Percentiles rank a stretch among this genome's conserved stretches.
Evolutionary conservation across 2,113 vertebrate species (phyloP).

Genomic region (Peromyscus californicus): DNA sequence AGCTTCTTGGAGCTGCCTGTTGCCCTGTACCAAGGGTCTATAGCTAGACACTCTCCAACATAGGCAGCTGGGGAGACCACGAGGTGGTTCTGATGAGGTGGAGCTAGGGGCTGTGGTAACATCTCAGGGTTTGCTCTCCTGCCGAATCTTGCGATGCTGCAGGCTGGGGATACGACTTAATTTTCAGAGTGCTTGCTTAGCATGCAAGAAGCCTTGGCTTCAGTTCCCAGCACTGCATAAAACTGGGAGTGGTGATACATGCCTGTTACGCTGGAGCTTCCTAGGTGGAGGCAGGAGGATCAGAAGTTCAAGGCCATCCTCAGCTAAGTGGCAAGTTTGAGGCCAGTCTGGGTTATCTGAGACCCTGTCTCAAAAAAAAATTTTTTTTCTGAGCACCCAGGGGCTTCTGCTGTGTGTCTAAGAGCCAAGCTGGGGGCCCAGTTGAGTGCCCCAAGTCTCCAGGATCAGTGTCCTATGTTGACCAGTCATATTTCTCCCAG

Average conservation of each 20-base stretch:
- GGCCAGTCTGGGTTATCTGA: neutral
- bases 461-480: neutral
- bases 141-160: neutral
- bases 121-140: neutral
- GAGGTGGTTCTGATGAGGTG: accelerated
- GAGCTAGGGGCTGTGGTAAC: neutral
- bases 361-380: neutral
- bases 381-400: no score
- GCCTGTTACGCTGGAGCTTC: neutral
- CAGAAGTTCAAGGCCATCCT: neutral
- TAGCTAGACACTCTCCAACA: neutral
- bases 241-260: neutral
- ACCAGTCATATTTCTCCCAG: neutral
- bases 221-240: neutral
- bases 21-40: neutral
- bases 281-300: neutral
- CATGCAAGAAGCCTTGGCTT: neutral
- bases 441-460: no score
- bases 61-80: neutral
- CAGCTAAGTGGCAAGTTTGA: neutral
- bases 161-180: neutral
- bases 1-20: neutral
- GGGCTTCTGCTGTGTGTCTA: neutral
- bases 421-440: neutral
- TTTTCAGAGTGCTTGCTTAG: neutral